Evolutionary conservation across 2,113 vertebrate genomes (phyloP).

Genomic region (Anoura caudifer): DNA sequence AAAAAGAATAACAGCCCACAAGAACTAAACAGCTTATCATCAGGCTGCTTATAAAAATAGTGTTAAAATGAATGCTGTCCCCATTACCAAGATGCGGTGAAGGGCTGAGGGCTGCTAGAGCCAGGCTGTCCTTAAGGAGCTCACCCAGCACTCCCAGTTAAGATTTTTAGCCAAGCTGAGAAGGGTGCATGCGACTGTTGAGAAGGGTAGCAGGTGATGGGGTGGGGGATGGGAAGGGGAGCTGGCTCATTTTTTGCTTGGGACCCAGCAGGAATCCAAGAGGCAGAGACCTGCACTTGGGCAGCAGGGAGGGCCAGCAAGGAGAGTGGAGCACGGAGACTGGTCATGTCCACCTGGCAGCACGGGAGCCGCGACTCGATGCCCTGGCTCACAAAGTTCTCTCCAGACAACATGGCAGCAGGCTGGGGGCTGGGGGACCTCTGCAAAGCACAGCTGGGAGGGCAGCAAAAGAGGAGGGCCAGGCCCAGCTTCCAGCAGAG

Average conservation of each 20-base stretch:
- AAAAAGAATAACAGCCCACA: neutral
- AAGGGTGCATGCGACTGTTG: neutral
- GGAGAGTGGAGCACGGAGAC: neutral
- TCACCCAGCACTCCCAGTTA: neutral
- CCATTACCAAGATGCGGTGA: neutral
- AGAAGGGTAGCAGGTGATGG: neutral
- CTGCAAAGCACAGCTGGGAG: neutral
- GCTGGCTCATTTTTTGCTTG: neutral
- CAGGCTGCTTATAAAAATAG: neutral
- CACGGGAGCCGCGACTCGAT: neutral
- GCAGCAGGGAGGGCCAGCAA: neutral
- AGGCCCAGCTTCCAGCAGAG: neutral
- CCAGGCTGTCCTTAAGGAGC: neutral
- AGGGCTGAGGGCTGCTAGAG: neutral
- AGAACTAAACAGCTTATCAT: neutral
- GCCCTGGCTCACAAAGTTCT: neutral
- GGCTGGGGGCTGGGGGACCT: too few relatives aligned
- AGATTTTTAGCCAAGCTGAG: neutral
- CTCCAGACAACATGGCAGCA: neutral
- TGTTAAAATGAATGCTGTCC: neutral
- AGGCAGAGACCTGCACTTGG: neutral
- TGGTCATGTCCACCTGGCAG: neutral
- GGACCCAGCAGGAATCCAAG: neutral
- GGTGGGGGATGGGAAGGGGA: neutral
- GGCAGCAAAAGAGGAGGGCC: neutral